Conservation (phyloP, 2,113 vertebrate genomes). For the Electrona antarctica region DNA sequence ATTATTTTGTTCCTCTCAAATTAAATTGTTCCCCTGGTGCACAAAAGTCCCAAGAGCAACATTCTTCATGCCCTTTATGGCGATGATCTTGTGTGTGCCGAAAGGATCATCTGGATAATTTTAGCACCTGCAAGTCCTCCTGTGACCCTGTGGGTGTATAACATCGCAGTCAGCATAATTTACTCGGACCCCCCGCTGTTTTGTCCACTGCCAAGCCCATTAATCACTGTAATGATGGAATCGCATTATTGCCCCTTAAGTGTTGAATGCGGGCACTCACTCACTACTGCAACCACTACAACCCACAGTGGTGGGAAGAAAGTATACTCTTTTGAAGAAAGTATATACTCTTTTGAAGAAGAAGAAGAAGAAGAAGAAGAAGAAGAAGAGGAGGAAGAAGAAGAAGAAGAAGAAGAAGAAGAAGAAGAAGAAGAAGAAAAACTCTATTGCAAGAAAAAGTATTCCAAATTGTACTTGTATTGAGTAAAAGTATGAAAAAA, state of each 20-base stretch:
- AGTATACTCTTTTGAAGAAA: no score
- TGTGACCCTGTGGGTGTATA: slow-evolving; percentile 36
- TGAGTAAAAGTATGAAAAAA: no score
- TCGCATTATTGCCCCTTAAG: slow-evolving; percentile 23
- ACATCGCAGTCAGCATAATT: slow-evolving; percentile 49
- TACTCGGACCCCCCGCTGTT: slow-evolving; percentile 35
- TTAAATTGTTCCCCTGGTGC: slow-evolving; percentile 48
- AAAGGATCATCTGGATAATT: slow-evolving; percentile 50
- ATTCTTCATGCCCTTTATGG: slow-evolving; percentile 36
- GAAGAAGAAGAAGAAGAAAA: no score
- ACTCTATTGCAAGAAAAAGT: no score
- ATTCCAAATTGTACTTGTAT: no score
- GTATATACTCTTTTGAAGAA: no score
- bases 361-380: no score
- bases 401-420: no score
- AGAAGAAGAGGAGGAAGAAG: no score
- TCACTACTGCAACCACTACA: slow-evolving; percentile 7
- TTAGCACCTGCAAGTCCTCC: slow-evolving; percentile 39
- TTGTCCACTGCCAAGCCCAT: slow-evolving; percentile 44
- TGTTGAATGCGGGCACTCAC: slow-evolving; percentile 22
- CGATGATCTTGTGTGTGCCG: slow-evolving; percentile 39
- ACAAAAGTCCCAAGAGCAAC: slow-evolving; percentile 36
- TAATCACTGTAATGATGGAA: slow-evolving; percentile 44
- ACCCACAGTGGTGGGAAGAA: neutral
- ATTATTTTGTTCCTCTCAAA: slow-evolving; percentile 14